Conservation (phyloP, 2,888 invertebrate genomes). For the Galeopsomyia nigrocyanea region DNA sequence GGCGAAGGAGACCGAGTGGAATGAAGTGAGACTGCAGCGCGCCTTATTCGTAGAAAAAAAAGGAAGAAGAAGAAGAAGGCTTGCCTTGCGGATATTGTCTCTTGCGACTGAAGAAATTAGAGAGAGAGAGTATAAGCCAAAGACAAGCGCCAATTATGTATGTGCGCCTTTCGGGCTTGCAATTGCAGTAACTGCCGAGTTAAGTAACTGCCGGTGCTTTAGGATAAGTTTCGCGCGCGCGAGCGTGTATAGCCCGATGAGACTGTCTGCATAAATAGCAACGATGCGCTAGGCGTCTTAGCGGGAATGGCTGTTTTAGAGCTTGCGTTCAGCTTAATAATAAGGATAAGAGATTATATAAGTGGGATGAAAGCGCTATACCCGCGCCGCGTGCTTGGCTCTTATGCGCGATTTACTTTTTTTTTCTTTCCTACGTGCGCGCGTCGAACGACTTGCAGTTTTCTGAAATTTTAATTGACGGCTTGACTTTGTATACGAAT, state of each 20-base stretch:
- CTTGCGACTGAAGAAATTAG: neutral
- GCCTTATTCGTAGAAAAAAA: neutral
- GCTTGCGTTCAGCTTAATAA: neutral
- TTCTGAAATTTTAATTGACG: neutral
- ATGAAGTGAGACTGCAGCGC: conserved; percentile 47
- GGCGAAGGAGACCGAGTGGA: conserved; percentile 42
- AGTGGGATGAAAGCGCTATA: neutral
- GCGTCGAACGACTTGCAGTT: neutral
- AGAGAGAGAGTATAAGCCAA: conserved; percentile 19
- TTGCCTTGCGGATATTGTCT: no score
- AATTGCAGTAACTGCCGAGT: conserved; percentile 65
- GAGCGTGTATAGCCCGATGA: conserved; percentile 55
- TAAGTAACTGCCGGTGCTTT: conserved; percentile 67
- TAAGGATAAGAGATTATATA: neutral
- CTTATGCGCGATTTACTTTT: neutral
- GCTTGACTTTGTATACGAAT: no score
- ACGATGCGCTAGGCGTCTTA: conserved; percentile 19
- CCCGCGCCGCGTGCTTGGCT: no score
- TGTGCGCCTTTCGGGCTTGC: conserved; percentile 46
- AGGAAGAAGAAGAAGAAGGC: neutral
- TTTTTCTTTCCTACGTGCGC: no score
- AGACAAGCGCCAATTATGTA: neutral
- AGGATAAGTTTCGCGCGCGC: conserved; percentile 59
- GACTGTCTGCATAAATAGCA: conserved; percentile 59
- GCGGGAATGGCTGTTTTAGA: no score